These are phyloP conservation scores for Capra hircus DNA, from an alignment of 2,113 vertebrate species.

Conservation along the genomic window DNA sequence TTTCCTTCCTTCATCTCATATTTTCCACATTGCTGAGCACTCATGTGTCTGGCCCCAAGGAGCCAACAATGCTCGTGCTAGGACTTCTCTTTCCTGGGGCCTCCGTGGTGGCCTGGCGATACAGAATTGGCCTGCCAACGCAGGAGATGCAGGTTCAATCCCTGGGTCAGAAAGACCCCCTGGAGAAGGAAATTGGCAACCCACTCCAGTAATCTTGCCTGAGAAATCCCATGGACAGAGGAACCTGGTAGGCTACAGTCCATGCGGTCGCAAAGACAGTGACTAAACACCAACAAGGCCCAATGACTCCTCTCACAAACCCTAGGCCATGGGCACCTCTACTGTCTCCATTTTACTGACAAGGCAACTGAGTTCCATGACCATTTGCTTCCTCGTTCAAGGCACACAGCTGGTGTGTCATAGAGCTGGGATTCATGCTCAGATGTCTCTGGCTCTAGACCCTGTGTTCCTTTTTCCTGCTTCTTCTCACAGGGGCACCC, in stretches of 20 bases:
- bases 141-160: background rate
- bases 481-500: background rate
- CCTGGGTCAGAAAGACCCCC: background rate
- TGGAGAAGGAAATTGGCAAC: background rate
- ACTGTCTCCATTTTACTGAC: background rate
- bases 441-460: background rate
- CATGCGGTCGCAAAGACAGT: background rate
- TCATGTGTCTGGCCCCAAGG: background rate
- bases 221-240: background rate
- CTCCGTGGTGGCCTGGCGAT: background rate
- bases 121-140: background rate
- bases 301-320: background rate
- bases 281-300: background rate
- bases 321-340: background rate
- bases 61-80: rapidly evolving
- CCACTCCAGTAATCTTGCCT: background rate
- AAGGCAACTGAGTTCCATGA: background rate
- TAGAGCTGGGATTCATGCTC: background rate
- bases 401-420: background rate
- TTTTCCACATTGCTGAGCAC: background rate
- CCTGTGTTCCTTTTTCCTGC: background rate
- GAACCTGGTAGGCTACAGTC: background rate
- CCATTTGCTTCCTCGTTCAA: background rate
- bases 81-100: background rate
- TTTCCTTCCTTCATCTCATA: background rate